phyloP scores from a whole-genome alignment of 2,888 invertebrate species.

The Hofmannophila pseudospretella region DNA sequence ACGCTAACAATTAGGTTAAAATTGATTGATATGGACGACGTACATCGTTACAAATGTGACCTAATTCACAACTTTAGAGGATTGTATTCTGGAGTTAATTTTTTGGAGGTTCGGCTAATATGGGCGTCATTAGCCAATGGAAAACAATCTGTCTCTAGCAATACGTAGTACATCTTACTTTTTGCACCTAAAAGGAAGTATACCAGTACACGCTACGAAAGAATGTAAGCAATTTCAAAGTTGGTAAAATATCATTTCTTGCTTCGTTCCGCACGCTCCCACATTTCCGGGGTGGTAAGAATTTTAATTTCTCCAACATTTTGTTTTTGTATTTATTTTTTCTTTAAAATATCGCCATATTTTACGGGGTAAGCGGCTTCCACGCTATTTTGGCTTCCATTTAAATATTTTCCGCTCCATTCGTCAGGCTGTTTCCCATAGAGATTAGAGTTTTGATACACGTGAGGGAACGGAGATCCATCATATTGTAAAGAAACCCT shows the following conservation, averaged over 20 bases:
- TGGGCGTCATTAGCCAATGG: no score
- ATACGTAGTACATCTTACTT: no score
- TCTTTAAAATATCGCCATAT: conserved; percentile 59
- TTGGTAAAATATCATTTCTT: conserved; percentile 51
- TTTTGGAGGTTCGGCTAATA: no score
- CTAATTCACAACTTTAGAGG: no score
- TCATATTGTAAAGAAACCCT: conserved; percentile 9
- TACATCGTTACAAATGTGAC: no score
- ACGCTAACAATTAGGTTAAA: no score
- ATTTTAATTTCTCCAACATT: conserved; percentile 52
- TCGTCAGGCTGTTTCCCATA: conserved; percentile 67
- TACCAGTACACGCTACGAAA: conserved; percentile 13
- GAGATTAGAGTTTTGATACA: conserved; percentile 58
- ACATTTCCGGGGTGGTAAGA: conserved; percentile 52
- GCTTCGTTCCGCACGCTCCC: conserved; percentile 55
- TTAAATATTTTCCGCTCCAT: conserved; percentile 75
- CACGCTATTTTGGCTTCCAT: conserved; percentile 72
- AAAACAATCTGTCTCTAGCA: no score
- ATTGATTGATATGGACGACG: no score
- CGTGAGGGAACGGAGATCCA: conserved; percentile 27
- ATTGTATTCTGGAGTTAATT: no score
- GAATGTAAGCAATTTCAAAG: conserved; percentile 44
- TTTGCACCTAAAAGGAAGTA: conserved; percentile 4
- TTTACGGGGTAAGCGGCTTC: conserved; percentile 54
- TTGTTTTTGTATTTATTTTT: conserved; percentile 30